Base-by-base conservation (phyloP, 2,797 vertebrate genomes). In the Galaxias olidus region DNA sequence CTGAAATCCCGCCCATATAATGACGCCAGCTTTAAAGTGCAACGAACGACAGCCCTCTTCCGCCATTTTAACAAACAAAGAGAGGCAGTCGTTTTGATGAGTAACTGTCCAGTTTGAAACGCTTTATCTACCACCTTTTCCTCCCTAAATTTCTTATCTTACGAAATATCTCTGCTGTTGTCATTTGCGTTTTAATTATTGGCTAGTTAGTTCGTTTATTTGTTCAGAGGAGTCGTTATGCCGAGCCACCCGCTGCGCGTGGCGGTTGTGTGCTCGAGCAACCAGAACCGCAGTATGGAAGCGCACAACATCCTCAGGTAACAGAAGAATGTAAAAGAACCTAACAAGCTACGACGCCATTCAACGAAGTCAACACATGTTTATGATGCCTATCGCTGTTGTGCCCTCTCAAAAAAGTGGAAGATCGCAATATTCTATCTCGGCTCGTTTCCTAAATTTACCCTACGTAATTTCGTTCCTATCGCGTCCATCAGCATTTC, bases 251-350 rank as follows among this genome's bases (percentile, higher is more conserved):
- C 95, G 91, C 94, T 98, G 80, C 94, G 96, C 63, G 96, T 99
- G 89, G 97, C 97, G 84, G 97, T 99, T 80, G 96, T 98, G 85
- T 98, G 97, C 90, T 98, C 96, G 86, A 98, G 97, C 90, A 98
- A 99, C 93, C 97, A 99, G 93, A 99, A 99, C 93, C 96, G 97
- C 89, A 99, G 97, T 90, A 99, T 99, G 97, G 97, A 98, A 90
- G 96, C 97, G 87, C 97, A 99, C 93, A 98, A 94, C 92, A 97
- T 99, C 90, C 97, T 99, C 94, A 98, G 97, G 97, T 98, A 98
- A 94, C 85, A 79, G 83, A 78, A 73, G 46, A 69, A 84, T 30
- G 68, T 83, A 1, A 42, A 57, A 59, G 57, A 63, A 30, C 30
- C 30, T 30, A 30, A 30, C 30, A 30, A 30, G 30, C 54, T 11